Evolutionary conservation across 2,113 vertebrate genomes (phyloP).

Genomic region (Puffinus mauretanicus): DNA sequence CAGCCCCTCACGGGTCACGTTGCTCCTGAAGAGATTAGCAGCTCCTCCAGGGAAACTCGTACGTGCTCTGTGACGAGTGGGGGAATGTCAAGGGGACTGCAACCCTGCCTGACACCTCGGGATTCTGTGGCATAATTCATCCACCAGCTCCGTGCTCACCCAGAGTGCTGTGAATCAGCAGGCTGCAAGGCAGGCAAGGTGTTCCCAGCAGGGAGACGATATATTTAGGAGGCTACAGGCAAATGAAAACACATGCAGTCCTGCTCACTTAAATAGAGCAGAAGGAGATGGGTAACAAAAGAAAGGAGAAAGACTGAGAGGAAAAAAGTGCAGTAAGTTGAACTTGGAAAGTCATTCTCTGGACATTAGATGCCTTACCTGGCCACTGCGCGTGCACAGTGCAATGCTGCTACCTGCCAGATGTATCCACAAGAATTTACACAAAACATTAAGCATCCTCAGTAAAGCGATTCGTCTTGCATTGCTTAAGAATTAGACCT

Average conservation of each 20-base stretch:
- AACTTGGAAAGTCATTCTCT: background rate
- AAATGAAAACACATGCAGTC: background rate
- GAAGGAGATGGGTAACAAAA: background rate
- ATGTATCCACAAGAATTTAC: background rate
- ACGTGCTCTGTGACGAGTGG: background rate
- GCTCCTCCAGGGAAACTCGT: background rate
- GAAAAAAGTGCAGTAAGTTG: background rate
- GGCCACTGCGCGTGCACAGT: accelerated
- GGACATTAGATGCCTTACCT: background rate
- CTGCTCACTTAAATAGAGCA: background rate
- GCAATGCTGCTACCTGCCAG: background rate
- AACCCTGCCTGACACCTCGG: accelerated
- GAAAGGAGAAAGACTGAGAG: background rate
- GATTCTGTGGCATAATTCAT: background rate
- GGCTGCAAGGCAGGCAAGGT: background rate
- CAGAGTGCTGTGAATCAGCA: background rate
- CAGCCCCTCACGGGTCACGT: background rate
- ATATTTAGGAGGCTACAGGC: background rate
- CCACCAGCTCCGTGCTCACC: background rate
- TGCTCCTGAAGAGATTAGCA: background rate
- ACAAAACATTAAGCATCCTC: background rate
- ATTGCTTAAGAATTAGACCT: background rate
- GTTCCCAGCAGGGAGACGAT: background rate
- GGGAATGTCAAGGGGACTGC: background rate
- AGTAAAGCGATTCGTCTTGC: background rate